phyloP scores from a whole-genome alignment of 2,888 invertebrate genomes.

The Seladonia tumulorum region DNA sequence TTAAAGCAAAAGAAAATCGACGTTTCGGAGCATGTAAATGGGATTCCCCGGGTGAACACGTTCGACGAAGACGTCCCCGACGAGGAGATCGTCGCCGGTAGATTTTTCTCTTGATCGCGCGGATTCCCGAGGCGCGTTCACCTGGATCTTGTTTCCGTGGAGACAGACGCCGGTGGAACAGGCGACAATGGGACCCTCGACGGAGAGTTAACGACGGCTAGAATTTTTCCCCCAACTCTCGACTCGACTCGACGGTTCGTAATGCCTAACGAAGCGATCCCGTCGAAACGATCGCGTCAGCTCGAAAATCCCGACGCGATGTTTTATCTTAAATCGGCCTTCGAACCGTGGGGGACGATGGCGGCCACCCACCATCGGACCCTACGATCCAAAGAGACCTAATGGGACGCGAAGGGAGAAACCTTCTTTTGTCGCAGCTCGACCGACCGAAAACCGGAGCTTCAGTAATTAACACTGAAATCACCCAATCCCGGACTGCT shows the following conservation, averaged over 20 bases:
- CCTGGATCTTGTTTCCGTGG: slow-evolving; percentile 6
- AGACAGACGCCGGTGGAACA: not conserved
- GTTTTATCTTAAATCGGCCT: slow-evolving; percentile 54
- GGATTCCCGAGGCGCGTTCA: not conserved
- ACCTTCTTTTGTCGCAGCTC: not conserved
- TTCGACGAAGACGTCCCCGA: not conserved
- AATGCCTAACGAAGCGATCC: slow-evolving; percentile 44
- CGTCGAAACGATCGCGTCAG: slow-evolving; percentile 51
- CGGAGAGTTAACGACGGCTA: not conserved
- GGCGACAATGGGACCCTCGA: slow-evolving; percentile 3
- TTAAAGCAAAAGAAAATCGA: not conserved
- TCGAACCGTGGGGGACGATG: slow-evolving; percentile 8
- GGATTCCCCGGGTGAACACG: not conserved
- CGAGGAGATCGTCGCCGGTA: not conserved
- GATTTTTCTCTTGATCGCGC: not conserved
- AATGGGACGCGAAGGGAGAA: not conserved
- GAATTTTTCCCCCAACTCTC: slow-evolving; percentile 25
- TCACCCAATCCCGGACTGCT: no score
- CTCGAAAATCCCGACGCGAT: slow-evolving; percentile 38
- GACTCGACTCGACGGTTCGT: slow-evolving; percentile 1
- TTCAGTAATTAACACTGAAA: no score
- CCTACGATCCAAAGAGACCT: not conserved
- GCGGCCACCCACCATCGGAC: no score
- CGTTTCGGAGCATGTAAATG: not conserved
- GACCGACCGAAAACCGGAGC: not conserved